phyloP scores from a whole-genome alignment of 2,797 vertebrate species.

The Scolopax rusticola region DNA sequence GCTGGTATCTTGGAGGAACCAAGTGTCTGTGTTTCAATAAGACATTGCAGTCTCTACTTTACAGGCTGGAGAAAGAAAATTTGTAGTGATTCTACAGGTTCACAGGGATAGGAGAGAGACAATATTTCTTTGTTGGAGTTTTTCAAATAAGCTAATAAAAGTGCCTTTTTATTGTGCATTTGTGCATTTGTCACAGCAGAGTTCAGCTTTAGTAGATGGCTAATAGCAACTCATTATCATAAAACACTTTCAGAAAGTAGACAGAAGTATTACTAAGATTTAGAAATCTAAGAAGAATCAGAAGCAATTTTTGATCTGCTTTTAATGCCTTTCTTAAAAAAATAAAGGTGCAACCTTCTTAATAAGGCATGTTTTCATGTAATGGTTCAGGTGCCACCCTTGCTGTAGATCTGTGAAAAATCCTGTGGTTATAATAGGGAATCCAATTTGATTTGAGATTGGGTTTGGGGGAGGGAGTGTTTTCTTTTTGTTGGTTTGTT shows the following conservation, averaged over 20 bases:
- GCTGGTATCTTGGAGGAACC: background rate
- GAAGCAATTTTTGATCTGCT: background rate
- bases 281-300: background rate
- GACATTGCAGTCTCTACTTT: background rate
- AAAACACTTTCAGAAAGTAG: background rate
- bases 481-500: background rate
- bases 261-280: background rate
- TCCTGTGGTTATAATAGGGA: background rate
- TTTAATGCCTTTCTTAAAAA: background rate
- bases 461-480: background rate
- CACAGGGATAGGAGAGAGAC: background rate
- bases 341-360: background rate
- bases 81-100: background rate
- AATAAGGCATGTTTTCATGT: background rate
- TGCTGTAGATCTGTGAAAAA: background rate
- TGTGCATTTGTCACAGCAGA: background rate
- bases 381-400: background rate
- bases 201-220: background rate
- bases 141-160: background rate
- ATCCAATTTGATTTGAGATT: background rate
- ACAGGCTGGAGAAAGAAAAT: background rate
- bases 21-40: background rate
- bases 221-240: background rate
- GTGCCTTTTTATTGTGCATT: too few species aligned
- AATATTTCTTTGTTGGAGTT: background rate